Evolutionary conservation across 64 coral and sea anemone genomes (phyloP).

Genomic region (Pachyseris speciosa): DNA sequence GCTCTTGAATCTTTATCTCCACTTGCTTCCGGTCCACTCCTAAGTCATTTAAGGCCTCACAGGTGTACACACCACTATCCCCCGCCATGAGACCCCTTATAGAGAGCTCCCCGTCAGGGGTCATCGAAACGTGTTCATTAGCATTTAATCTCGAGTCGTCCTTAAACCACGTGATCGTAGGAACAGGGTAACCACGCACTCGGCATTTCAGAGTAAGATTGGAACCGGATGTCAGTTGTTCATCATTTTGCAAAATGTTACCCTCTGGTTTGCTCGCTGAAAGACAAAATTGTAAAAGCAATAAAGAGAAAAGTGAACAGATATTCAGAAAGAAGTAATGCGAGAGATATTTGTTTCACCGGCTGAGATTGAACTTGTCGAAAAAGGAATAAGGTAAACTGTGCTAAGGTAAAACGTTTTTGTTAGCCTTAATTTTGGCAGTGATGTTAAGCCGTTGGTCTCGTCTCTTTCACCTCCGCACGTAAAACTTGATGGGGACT

Average conservation of each 20-base stretch:
- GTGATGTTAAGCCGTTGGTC: no score
- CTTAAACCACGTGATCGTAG: conserved; percentile 37
- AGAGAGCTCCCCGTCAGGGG: not conserved
- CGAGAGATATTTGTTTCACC: no score
- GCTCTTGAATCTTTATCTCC: not conserved
- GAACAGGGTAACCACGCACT: conserved; percentile 43
- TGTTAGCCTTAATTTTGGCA: no score
- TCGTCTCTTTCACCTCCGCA: no score
- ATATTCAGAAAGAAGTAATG: no score
- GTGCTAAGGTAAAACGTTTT: no score
- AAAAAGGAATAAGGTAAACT: no score
- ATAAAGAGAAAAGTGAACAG: no score
- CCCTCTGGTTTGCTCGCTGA: conserved; percentile 3
- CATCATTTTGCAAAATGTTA: not conserved
- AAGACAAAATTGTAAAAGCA: no score
- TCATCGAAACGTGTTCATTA: not conserved
- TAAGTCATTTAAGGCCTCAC: conserved; percentile 27
- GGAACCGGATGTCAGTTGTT: not conserved
- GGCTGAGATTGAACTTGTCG: no score
- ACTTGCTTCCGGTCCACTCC: conserved; percentile 3
- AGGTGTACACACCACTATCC: conserved; percentile 24
- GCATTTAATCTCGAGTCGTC: not conserved
- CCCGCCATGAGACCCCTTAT: not conserved
- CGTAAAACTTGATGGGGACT: no score
- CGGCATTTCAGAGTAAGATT: conserved; percentile 30